These are phyloP conservation scores for Aurelia aurita DNA, from an alignment of 30 jellyfish, hydroid and myxozoan species.

Conservation along the genomic window DNA sequence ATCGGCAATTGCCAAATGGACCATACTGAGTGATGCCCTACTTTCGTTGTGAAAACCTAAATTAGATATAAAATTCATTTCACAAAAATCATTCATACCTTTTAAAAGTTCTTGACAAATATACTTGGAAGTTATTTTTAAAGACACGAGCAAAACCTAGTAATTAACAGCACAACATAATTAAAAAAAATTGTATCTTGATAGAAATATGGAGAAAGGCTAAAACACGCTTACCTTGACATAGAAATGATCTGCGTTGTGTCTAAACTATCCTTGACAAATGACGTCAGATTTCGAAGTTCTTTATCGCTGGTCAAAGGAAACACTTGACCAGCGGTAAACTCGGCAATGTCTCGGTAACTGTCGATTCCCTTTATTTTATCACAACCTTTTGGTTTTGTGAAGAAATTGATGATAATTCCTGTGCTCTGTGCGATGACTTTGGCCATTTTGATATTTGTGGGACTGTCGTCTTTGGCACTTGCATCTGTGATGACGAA, in stretches of 20 bases:
- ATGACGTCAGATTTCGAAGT: conserved; percentile 40
- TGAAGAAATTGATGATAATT: conserved; percentile 78
- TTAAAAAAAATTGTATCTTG: too few species aligned
- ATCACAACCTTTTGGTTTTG: conserved; percentile 84
- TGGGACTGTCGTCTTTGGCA: conserved; percentile 84
- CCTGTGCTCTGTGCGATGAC: conserved; percentile 85
- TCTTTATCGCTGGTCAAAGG: conserved; percentile 63
- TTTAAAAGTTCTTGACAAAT: too few species aligned
- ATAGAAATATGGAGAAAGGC: too few species aligned
- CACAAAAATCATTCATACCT: too few species aligned
- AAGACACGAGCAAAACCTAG: too few species aligned
- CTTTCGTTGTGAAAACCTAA: too few species aligned
- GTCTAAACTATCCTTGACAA: conserved; percentile 67
- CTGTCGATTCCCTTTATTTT: conserved; percentile 59
- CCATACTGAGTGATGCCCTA: too few species aligned
- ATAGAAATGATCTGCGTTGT: conserved; percentile 58
- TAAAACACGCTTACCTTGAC: conserved; percentile 32
- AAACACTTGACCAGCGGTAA: conserved; percentile 86
- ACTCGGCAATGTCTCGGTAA: conserved; percentile 79
- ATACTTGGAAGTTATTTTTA: too few species aligned
- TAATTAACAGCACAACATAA: too few species aligned
- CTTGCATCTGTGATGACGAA: conserved; percentile 95
- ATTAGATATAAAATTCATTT: too few species aligned
- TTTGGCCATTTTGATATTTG: conserved; percentile 68
- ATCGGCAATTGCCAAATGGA: too few species aligned